Percentiles rank a stretch among this genome's conserved stretches.
Conservation (phyloP, 2,888 invertebrate genomes). For the Allygus modestus region DNA sequence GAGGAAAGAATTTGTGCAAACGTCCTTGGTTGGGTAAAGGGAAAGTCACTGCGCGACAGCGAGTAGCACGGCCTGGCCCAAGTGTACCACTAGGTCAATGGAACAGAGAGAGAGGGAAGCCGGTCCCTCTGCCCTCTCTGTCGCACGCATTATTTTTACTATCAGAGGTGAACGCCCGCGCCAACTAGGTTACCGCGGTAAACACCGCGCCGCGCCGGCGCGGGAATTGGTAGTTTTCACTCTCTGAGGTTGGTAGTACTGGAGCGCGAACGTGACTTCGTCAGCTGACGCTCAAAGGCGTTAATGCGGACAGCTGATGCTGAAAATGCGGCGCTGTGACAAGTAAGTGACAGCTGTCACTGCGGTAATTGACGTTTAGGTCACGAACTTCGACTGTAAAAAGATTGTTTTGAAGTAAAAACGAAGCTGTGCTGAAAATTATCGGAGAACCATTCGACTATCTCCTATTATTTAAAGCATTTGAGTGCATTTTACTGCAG, state of each 20-base stretch:
- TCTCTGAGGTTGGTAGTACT: constrained; percentile 42
- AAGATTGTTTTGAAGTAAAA: too few relatives aligned
- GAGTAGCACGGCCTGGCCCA: constrained; percentile 20
- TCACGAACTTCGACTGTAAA: too few relatives aligned
- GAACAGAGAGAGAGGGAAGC: constrained; percentile 15
- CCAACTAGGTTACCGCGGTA: constrained; percentile 37
- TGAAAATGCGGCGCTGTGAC: neutral
- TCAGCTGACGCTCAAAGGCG: constrained; percentile 5
- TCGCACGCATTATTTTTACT: constrained; percentile 53
- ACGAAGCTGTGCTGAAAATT: too few relatives aligned
- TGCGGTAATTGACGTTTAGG: neutral
- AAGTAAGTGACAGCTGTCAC: neutral
- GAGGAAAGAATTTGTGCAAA: neutral
- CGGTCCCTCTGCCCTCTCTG: constrained; percentile 17
- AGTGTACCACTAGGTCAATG: constrained; percentile 47
- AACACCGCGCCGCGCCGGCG: constrained; percentile 19
- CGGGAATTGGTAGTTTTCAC: constrained; percentile 45
- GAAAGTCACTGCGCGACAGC: constrained; percentile 42
- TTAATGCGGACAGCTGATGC: constrained; percentile 5
- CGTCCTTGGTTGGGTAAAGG: constrained; percentile 30
- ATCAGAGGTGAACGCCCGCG: constrained; percentile 43
- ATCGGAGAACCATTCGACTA: too few relatives aligned
- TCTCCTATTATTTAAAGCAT: too few relatives aligned
- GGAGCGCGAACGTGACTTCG: neutral
- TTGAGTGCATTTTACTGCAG: too few relatives aligned